Conservation (phyloP, 1,140 invertebrate genomes). For the Drosophila asahinai region DNA sequence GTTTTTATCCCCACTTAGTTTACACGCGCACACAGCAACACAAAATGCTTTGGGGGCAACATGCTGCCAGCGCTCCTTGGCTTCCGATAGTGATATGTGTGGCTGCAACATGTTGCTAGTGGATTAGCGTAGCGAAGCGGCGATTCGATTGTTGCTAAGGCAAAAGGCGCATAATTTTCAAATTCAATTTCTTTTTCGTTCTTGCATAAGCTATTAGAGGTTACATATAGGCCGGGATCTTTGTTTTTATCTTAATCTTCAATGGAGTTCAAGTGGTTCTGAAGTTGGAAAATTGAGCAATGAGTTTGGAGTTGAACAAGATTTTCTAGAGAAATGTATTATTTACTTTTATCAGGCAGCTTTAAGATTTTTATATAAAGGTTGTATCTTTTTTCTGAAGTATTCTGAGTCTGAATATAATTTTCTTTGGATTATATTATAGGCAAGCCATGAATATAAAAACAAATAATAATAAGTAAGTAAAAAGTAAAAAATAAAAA, state of each 20-base stretch:
- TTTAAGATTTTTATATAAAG: too few species aligned
- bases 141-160: slow-evolving; percentile 56
- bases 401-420: too few species aligned
- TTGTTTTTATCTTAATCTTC: slow-evolving; percentile 4
- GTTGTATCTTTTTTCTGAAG: neutral
- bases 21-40: slow-evolving; percentile 57
- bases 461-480: too few species aligned
- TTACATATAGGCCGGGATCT: slow-evolving; percentile 11
- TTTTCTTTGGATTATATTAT: neutral
- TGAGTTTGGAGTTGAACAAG: neutral
- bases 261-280: slow-evolving; percentile 9
- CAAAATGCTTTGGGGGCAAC: slow-evolving; percentile 48
- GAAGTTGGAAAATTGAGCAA: neutral
- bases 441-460: too few species aligned
- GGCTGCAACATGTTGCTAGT: slow-evolving; percentile 53
- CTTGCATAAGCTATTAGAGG: slow-evolving; percentile 40
- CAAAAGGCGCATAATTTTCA: slow-evolving; percentile 50
- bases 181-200: slow-evolving; percentile 9
- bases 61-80: slow-evolving; percentile 37
- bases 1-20: slow-evolving; percentile 35
- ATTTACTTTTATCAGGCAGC: too few species aligned
- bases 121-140: slow-evolving; percentile 55
- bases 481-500: too few species aligned
- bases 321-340: neutral
- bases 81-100: slow-evolving; percentile 49